Conservation (phyloP, 2,888 invertebrate genomes). For the Noctua comes region DNA sequence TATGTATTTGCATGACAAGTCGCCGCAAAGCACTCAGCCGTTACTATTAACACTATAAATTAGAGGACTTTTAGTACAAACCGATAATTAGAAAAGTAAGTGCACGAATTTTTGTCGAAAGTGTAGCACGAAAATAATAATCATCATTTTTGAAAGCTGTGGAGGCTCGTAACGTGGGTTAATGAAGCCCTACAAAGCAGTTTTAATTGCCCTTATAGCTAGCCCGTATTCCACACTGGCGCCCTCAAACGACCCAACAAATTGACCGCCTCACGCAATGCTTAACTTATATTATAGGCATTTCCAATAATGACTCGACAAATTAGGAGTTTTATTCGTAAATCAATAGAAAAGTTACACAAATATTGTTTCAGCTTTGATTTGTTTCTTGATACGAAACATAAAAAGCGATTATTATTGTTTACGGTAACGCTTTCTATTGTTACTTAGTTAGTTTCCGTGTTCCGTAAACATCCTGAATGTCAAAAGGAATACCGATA, state of each 20-base stretch:
- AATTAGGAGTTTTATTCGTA: constrained; percentile 46
- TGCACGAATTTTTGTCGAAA: constrained; percentile 29
- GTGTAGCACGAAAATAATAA: constrained; percentile 50
- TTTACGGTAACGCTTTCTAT: constrained; percentile 5
- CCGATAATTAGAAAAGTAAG: constrained; percentile 24
- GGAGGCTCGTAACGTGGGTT: constrained; percentile 69
- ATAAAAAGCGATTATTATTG: constrained; percentile 8
- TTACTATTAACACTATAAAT: constrained; percentile 23
- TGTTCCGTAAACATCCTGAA: constrained; percentile 5
- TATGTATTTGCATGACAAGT: constrained; percentile 15
- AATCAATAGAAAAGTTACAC: constrained; percentile 47
- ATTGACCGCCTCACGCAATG: constrained; percentile 88
- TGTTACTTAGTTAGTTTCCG: constrained; percentile 11
- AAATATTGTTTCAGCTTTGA: constrained; percentile 26
- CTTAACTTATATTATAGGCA: constrained; percentile 72
- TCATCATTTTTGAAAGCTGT: constrained; percentile 52
- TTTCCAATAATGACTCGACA: constrained; percentile 68
- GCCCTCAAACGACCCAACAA: constrained; percentile 87
- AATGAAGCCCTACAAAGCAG: constrained; percentile 84
- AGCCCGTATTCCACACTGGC: constrained; percentile 83
- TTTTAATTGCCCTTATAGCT: constrained; percentile 85
- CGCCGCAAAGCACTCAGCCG: constrained; percentile 15
- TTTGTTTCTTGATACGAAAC: constrained; percentile 14
- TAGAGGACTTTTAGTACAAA: constrained; percentile 27
- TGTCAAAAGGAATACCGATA: not conserved